Conservation (phyloP, 1,140 invertebrate genomes). For the Micrasema minimum region DNA sequence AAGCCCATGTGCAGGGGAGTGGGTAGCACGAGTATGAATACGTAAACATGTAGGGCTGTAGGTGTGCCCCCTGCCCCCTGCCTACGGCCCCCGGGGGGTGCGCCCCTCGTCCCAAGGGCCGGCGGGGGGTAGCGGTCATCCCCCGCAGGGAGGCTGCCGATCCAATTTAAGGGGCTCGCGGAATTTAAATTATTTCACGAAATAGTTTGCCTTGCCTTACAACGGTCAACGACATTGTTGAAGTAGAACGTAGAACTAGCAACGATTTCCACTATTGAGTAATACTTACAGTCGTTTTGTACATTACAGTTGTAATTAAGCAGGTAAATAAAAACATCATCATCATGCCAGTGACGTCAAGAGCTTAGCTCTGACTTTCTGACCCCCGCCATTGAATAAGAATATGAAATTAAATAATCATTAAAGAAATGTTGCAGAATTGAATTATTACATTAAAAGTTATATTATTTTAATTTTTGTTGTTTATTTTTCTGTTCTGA, state of each 20-base stretch:
- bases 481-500: no score
- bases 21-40: constrained; percentile 49
- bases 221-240: constrained; percentile 19
- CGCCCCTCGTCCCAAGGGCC: constrained; percentile 16
- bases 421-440: no score
- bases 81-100: neutral
- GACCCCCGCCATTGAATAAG: no score
- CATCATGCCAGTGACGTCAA: no score
- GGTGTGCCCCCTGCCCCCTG: constrained; percentile 32
- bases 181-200: constrained; percentile 33
- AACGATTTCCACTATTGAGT: neutral
- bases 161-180: constrained; percentile 36
- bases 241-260: neutral
- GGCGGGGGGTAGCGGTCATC: constrained; percentile 12
- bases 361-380: no score
- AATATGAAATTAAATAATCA: no score
- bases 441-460: no score
- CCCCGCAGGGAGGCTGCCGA: neutral
- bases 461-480: no score
- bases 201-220: constrained; percentile 16
- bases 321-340: no score
- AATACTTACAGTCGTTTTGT: no score
- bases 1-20: constrained; percentile 23
- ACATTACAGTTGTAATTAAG: no score
- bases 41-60: constrained; percentile 45